These are phyloP conservation scores for Genyomyrus donnyi DNA, from an alignment of 2,113 vertebrate species.

Conservation along the genomic window DNA sequence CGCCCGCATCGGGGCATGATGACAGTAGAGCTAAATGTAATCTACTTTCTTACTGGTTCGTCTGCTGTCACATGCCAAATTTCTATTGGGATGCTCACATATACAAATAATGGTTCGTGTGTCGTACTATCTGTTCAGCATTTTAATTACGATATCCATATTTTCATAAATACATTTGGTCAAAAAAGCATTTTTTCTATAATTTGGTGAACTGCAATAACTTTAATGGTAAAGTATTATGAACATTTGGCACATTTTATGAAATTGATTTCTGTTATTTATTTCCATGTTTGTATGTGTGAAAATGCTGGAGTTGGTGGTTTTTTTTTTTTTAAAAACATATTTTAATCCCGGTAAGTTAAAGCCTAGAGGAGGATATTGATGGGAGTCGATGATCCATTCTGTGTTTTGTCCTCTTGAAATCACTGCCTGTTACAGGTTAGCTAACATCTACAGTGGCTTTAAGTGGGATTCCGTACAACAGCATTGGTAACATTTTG, in stretches of 20 bases:
- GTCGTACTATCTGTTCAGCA: background rate
- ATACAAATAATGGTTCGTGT: background rate
- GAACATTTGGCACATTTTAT: background rate
- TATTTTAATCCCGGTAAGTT: background rate
- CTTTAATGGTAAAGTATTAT: background rate
- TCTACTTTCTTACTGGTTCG: background rate
- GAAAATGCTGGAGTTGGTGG: background rate
- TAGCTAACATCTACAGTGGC: background rate
- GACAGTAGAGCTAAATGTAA: background rate
- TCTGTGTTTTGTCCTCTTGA: background rate
- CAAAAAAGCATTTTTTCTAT: background rate
- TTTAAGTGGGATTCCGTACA: background rate
- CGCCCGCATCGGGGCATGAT: background rate
- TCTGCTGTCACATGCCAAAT: background rate
- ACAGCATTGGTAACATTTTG: background rate
- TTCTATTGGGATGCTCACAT: background rate
- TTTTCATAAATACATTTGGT: background rate
- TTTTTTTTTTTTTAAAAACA: background rate
- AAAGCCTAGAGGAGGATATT: background rate
- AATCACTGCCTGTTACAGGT: background rate
- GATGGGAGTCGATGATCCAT: background rate
- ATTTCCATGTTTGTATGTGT: conserved; percentile 12
- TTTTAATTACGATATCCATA: background rate
- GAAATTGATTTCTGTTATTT: conserved; percentile 4
- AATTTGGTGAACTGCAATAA: conserved; percentile 14